A percentile compares a stretch with the other conserved stretches of the same genome.
Conservation (phyloP, 2,113 vertebrate species). For the Thamnophis sirtalis region DNA sequence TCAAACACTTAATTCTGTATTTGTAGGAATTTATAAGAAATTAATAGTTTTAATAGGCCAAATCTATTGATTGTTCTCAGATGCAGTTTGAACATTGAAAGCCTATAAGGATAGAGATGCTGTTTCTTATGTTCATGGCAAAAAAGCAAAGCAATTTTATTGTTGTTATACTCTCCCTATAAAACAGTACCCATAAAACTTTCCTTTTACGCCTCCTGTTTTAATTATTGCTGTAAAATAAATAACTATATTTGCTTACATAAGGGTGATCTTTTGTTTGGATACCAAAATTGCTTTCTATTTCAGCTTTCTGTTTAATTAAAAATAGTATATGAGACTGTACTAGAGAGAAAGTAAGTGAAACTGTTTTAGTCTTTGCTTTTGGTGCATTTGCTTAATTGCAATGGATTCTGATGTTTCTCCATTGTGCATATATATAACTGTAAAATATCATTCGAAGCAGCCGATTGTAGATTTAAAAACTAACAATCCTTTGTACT, state of each 20-base stretch:
- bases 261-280: background rate
- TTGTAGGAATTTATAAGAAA: background rate
- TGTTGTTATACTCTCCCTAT: background rate
- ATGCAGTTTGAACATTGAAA: background rate
- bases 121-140: background rate
- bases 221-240: background rate
- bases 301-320: background rate
- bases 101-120: background rate
- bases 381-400: background rate
- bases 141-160: background rate
- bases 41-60: background rate
- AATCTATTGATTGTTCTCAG: background rate
- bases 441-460: background rate
- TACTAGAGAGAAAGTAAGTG: background rate
- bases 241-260: background rate
- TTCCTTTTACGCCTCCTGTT: background rate
- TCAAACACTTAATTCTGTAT: background rate
- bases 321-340: background rate
- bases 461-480: background rate
- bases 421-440: background rate
- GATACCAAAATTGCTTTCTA: background rate
- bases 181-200: background rate
- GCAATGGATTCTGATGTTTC: background rate
- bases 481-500: background rate
- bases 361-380: background rate